Evolutionary conservation across 1,140 invertebrate species (phyloP), one percentile per base, ranked within the genome.

Genomic region (Paraescarpia echinospica): DNA sequence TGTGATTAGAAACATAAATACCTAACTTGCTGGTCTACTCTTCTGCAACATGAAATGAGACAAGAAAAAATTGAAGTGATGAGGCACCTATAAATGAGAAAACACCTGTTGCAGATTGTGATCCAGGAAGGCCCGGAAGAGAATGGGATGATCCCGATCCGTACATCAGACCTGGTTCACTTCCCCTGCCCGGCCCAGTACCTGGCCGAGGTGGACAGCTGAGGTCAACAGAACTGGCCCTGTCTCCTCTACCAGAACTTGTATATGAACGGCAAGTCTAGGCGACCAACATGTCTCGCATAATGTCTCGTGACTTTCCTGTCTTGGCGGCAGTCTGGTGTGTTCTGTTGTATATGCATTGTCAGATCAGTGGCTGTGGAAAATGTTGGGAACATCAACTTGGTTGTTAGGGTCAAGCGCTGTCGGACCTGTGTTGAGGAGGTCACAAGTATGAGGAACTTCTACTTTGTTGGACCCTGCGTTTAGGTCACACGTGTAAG

Each of bases 61-160:
- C n/a, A n/a, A n/a, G 14, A 27, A 33, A 51, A 48, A 12, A 41
- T 41, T 12, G 4, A 41, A 41, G 41, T 41, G 41, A 41, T 4
- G 41, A 41, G 41, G 41, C 41, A 12, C 4, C 41, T 41, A 6
- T 12, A 41, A 41, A 12, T 4, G 41, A 41, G 41, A 41, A 41
- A 4, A 41, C 91, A 41, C 89, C n/a, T 33, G 34, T 93, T 93
- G 27, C 94, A 97, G 97, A 97, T 97, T 95, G 97, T 97, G 34
- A 97, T 97, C 92, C 97, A 97, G 95, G 97, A 98, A 1, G 98
- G 98, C 2, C 98, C 99, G 93, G 98, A 99, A 94, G 96, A 98
- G 0, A 98, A 98, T 94, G 98, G 98, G 18, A 98, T 98, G 97
- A 98, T 99, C 90, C 98, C 98, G 97, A 98, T 99, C 89, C 97